Conservation (phyloP, 2,888 invertebrate genomes). For the Sussaba pulchella region DNA sequence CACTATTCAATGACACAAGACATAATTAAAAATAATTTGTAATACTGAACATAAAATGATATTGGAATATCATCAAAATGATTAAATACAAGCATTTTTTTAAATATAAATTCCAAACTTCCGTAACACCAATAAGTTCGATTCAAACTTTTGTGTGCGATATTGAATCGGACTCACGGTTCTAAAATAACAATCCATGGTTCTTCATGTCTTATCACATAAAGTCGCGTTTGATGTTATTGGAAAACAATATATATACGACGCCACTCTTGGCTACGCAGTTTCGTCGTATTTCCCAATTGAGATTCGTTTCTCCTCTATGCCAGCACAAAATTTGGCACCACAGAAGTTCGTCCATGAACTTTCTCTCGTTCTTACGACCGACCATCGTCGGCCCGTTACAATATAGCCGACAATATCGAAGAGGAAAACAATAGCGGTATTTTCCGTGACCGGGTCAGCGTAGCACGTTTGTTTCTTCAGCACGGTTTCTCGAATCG, state of each 20-base stretch:
- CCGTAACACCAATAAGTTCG: too few species aligned
- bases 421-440: constrained; percentile 44
- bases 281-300: not conserved
- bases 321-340: constrained; percentile 40
- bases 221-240: not conserved
- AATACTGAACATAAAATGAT: too few species aligned
- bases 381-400: constrained; percentile 17
- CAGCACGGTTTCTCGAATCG: constrained; percentile 21
- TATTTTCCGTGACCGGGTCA: constrained; percentile 61
- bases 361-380: constrained; percentile 5
- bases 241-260: not conserved
- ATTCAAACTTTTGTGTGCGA: too few species aligned
- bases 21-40: too few species aligned
- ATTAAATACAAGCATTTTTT: too few species aligned
- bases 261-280: constrained; percentile 2
- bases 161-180: not conserved
- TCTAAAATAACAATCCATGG: not conserved
- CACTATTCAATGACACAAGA: too few species aligned
- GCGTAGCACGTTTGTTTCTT: constrained; percentile 15
- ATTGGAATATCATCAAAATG: too few species aligned
- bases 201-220: not conserved
- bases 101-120: too few species aligned
- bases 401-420: constrained; percentile 48
- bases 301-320: constrained; percentile 18
- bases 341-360: constrained; percentile 9